phyloP scores from a whole-genome alignment of 2,888 invertebrate genomes.

The Ashinkailepas kermadecensis region DNA sequence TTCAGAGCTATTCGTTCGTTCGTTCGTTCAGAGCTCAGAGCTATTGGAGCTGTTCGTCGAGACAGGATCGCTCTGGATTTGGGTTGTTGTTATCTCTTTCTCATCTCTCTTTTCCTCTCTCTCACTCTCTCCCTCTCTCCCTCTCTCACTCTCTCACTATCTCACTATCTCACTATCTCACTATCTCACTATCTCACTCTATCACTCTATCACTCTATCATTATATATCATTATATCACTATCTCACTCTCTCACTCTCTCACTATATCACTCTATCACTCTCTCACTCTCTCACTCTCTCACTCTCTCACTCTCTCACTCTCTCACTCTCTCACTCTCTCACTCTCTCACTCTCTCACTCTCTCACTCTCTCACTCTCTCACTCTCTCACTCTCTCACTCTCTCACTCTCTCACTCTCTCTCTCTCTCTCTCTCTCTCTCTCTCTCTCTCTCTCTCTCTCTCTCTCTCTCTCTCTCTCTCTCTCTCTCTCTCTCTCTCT shows the following conservation, averaged over 20 bases:
- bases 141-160: background rate
- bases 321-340: background rate
- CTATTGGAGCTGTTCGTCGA: too few relatives aligned
- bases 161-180: too few relatives aligned
- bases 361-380: constrained; percentile 1
- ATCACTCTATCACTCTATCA: too few relatives aligned
- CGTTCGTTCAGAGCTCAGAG: too few relatives aligned
- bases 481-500: background rate
- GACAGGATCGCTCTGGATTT: background rate
- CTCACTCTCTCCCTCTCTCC: constrained; percentile 10
- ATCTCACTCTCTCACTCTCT: too few relatives aligned
- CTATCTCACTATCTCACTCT: too few relatives aligned
- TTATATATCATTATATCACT: too few relatives aligned
- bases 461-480: background rate
- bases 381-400: background rate
- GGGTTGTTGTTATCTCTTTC: background rate
- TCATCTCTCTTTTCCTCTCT: constrained; percentile 1
- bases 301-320: background rate
- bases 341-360: background rate
- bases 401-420: constrained; percentile 4
- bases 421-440: background rate
- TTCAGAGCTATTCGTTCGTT: too few relatives aligned
- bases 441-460: background rate
- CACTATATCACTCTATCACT: too few relatives aligned
- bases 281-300: background rate